Evolutionary conservation across 2,888 invertebrate species (phyloP), one percentile per base, ranked within the genome.

Genomic region (Acanthococcus lagerstroemiae): DNA sequence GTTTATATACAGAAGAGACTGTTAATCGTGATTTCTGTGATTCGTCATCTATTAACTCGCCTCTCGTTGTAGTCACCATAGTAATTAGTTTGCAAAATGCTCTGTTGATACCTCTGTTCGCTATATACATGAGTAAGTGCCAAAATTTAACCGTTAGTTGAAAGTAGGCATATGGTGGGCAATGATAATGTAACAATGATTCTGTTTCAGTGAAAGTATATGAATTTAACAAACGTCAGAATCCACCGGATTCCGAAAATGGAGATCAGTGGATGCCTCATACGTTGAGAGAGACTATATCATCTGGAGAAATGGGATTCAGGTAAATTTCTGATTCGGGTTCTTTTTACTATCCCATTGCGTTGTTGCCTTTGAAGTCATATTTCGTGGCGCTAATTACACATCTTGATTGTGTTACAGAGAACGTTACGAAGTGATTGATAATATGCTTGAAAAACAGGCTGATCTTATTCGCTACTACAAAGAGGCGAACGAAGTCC

Each of bases 401-500:
- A 4, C 4, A 24, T 25, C 24, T 6, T 55, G 50, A 19, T 15
- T 12, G 4, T 55, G 9, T 45, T 25, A 17, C 30, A 74, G 75
- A 67, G 72, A 73, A 56, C 63, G 70, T 45, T 81, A 81, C 12
- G 80, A 79, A 66, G 79, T 79, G 72, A 76, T 80, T 6, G 77
- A 79, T 21, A 84, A 85, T 67, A 78, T 86, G 60, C 76, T 86
- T 55, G 84, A 86, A 72, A 84, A 84, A 74, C 86, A 86, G 78
- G 85, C 86, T 25, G 86, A 86, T 75, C 77, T 86, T 7, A 86
- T 87, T 69, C 78, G 81, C 72, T 84, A 84, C 73, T 76, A 86
- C 66, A 81, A 81, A 70, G 85, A 86, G 72, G 84, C 85, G 70
- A 85, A 86, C 71, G 80, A 80, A 26, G 80, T 81, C 72, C 76